Evolutionary conservation across 2,888 invertebrate species (phyloP).

Genomic region (Myathropa florea): DNA sequence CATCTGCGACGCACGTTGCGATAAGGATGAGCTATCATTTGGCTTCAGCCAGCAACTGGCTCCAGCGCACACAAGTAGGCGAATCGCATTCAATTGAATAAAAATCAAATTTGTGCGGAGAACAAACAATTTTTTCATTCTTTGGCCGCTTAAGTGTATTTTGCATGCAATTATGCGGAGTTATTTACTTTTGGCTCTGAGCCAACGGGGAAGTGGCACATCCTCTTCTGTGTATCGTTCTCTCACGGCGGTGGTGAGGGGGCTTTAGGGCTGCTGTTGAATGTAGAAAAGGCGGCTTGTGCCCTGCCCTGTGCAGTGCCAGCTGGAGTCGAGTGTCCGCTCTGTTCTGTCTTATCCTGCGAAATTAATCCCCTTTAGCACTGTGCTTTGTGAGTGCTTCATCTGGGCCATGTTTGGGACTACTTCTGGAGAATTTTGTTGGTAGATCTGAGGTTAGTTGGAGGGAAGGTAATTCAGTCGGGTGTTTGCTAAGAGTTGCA

Average conservation of each 20-base stretch:
- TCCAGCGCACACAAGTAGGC: slow-evolving; percentile 24
- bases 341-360: slow-evolving; percentile 14
- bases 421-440: no score
- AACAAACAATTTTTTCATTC: not conserved
- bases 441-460: no score
- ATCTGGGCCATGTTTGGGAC: not conserved
- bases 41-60: not conserved
- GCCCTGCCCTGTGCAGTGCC: not conserved
- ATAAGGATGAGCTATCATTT: not conserved
- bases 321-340: not conserved
- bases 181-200: slow-evolving; percentile 44
- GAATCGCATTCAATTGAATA: slow-evolving; percentile 25
- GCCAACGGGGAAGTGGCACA: slow-evolving; percentile 22
- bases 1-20: slow-evolving; percentile 8
- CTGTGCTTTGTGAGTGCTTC: not conserved
- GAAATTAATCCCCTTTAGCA: slow-evolving; percentile 38
- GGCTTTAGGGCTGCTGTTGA: not conserved
- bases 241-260: not conserved
- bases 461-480: no score
- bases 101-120: slow-evolving; percentile 32
- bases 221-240: slow-evolving; percentile 1
- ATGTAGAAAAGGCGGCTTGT: not conserved
- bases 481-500: no score
- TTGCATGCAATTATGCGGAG: slow-evolving; percentile 52
- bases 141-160: slow-evolving; percentile 26